phyloP scores from a whole-genome alignment of 1,140 invertebrate genomes.

The Lycorma delicatula region DNA sequence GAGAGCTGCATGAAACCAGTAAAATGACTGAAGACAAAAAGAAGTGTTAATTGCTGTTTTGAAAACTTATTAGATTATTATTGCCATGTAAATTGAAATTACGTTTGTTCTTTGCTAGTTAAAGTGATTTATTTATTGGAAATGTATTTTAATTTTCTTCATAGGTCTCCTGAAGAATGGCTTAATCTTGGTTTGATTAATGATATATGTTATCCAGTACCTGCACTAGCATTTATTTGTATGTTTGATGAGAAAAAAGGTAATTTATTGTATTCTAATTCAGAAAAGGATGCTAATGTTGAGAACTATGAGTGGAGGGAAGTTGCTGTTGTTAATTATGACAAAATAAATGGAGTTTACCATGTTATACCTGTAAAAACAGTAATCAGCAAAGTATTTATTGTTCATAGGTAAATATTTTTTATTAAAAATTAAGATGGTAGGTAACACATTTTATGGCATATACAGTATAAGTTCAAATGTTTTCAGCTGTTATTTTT shows the following conservation, averaged over 20 bases:
- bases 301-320: background rate
- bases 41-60: too few relatives aligned
- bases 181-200: background rate
- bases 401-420: background rate
- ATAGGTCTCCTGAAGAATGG: background rate
- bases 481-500: background rate
- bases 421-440: background rate
- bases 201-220: background rate
- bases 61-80: too few relatives aligned
- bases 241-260: too few relatives aligned
- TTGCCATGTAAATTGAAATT: too few relatives aligned
- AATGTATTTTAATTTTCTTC: too few relatives aligned
- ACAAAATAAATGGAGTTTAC: background rate
- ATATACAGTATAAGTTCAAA: background rate
- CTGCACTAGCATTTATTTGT: background rate
- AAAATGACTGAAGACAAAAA: too few relatives aligned
- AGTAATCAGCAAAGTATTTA: background rate
- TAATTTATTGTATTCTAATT: background rate
- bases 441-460: background rate
- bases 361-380: background rate
- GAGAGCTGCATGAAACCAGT: too few relatives aligned
- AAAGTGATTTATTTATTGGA: too few relatives aligned
- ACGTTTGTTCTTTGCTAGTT: too few relatives aligned
- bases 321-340: background rate
- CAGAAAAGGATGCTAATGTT: background rate